phyloP scores from a whole-genome alignment of 2,888 invertebrate genomes.

The Drosophila cognata region DNA sequence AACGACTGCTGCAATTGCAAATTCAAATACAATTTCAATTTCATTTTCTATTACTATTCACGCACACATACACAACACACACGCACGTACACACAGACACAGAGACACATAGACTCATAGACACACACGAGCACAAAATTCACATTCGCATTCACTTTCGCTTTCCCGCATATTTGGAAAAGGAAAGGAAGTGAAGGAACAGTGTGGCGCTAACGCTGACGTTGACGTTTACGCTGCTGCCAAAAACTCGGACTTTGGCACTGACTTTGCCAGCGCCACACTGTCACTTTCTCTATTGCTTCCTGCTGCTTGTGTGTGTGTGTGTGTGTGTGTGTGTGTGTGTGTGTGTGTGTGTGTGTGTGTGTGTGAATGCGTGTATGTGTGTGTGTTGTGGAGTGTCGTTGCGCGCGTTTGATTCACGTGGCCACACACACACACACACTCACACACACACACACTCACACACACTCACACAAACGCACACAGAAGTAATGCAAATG shows the following conservation, averaged over 20 bases:
- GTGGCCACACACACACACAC: conserved; percentile 60
- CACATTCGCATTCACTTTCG: conserved; percentile 64
- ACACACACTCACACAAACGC: conserved; percentile 22
- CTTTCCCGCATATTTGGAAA: conserved; percentile 36
- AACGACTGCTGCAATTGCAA: conserved; percentile 24
- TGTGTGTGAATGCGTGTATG: conserved; percentile 4
- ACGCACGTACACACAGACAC: not conserved
- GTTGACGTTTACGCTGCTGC: conserved; percentile 27
- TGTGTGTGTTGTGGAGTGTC: conserved; percentile 36
- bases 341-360: conserved; percentile 3
- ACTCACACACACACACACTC: conserved; percentile 42
- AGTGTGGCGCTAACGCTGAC: conserved; percentile 20
- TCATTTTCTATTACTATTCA: conserved; percentile 31
- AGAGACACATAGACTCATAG: not conserved
- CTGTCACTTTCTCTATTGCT: conserved; percentile 62
- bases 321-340: conserved; percentile 4
- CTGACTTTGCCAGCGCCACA: conserved; percentile 41
- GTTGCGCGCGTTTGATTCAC: conserved; percentile 76
- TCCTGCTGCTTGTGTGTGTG: conserved; percentile 7
- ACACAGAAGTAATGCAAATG: conserved; percentile 40
- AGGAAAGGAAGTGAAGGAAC: conserved; percentile 26
- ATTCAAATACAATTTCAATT: conserved; percentile 22
- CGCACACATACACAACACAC: conserved; percentile 1
- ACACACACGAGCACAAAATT: conserved; percentile 21
- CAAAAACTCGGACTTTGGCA: conserved; percentile 35